Percentiles rank a stretch among this genome's conserved stretches.
These are phyloP conservation scores for Yponomeuta evonymella DNA, from an alignment of 2,888 invertebrate genomes.

Conservation along the genomic window DNA sequence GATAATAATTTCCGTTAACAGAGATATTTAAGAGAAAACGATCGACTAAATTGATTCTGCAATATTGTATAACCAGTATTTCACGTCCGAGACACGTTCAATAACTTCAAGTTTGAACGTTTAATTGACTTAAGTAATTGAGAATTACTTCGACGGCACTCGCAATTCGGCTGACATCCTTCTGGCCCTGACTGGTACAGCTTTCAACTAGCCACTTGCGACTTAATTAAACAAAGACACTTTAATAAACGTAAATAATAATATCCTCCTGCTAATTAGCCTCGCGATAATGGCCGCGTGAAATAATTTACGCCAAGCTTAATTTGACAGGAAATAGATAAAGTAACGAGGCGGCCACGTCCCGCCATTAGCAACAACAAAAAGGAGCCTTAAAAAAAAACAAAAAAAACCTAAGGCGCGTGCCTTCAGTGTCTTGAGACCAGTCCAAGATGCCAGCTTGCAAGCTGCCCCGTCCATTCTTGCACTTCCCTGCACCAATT, in stretches of 20 bases:
- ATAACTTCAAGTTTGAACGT: neutral
- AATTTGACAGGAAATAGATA: conserved; percentile 14
- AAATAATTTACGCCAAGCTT: neutral
- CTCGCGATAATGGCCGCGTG: neutral
- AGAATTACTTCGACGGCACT: neutral
- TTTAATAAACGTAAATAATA: no score
- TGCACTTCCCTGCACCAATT: conserved; percentile 46
- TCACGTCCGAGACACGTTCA: neutral
- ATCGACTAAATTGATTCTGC: neutral
- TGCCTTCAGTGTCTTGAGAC: conserved; percentile 35
- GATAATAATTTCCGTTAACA: neutral
- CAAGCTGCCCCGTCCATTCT: conserved; percentile 30
- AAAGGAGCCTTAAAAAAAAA: conserved; percentile 37
- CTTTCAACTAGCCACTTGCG: neutral
- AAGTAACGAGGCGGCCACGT: neutral
- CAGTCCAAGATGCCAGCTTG: conserved; percentile 32
- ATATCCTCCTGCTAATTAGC: neutral
- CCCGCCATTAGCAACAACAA: conserved; percentile 9
- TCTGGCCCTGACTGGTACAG: neutral
- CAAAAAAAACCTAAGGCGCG: conserved; percentile 55
- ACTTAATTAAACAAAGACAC: conserved; percentile 1
- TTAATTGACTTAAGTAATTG: neutral
- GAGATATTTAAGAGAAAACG: neutral
- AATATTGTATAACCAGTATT: neutral
- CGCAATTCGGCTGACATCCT: neutral